These are phyloP conservation scores for Corvus moneduloides DNA, from an alignment of 2,113 vertebrate genomes.

Conservation along the genomic window DNA sequence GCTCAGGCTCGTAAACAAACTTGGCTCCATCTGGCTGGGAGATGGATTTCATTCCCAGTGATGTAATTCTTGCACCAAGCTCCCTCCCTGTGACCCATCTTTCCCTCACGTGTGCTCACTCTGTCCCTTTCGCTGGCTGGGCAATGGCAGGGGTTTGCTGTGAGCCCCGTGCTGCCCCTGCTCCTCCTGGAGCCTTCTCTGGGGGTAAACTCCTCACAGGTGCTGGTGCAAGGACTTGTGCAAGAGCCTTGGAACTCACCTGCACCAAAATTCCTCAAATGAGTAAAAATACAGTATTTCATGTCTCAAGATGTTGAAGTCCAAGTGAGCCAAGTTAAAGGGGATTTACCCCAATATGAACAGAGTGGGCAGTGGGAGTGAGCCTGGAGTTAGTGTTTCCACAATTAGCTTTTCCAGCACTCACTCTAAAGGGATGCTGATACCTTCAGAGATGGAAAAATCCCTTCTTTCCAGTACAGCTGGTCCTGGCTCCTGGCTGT, in stretches of 20 bases:
- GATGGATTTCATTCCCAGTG: neutral
- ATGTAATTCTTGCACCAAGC: neutral
- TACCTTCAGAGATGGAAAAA: neutral
- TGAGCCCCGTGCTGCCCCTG: neutral
- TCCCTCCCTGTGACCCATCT: neutral
- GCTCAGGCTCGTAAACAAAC: neutral
- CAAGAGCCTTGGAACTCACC: neutral
- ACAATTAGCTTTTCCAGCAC: neutral
- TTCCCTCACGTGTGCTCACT: neutral
- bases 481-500: neutral
- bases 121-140: neutral
- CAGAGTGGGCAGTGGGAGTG: neutral
- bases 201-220: neutral
- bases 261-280: neutral
- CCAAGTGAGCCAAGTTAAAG: neutral
- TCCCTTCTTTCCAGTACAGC: neutral
- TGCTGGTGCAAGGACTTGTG: neutral
- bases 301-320: neutral
- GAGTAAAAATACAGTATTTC: rapidly evolving
- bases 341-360: neutral
- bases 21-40: conserved; percentile 32
- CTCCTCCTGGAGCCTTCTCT: neutral
- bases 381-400: neutral
- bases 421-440: neutral
- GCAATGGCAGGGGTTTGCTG: neutral